Evolutionary conservation across 2,888 invertebrate species (phyloP), one percentile per base, ranked within the genome.

Genomic region (Pomacea canaliculata): DNA sequence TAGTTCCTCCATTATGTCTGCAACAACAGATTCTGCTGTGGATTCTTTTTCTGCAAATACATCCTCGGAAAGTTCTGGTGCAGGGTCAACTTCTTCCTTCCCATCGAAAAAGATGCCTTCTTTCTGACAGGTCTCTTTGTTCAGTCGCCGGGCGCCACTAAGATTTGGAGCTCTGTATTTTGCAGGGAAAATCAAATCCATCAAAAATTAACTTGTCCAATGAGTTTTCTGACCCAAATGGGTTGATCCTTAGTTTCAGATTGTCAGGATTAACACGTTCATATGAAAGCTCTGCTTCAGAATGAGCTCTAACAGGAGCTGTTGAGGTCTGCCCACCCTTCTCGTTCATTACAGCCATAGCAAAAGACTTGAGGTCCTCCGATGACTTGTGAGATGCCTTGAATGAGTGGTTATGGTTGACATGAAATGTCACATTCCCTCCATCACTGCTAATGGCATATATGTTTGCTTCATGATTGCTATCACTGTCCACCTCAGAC

Each of bases 361-460:
- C 93, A 75, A 92, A 92, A 27, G 93, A 92, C 74, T 85, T 86
- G 1, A 88, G 77, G 48, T 88, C 85, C 56, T 88, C 86, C 0
- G 92, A 91, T 72, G 92, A 91, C 23, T 81, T 80, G 67, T 79
- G 77, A 19, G 79, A 79, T 56, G 73, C 56, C 48, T 60, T 73
- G 18, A 66, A 60, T 13, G 66, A 59, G 49, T 71, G 67, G 48
- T 75, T 78, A 18, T 88, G 84, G 85, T 91, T 91, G 80, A 92
- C 89, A 81, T 92, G 92, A 83, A 91, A 92, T 75, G 91, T 90
- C 8, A 96, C 94, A 83, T 95, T 95, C 2, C 96, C 96, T 83
- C 95, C 95, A 51, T 95, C 94, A 68, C 94, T 95, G 86, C 95
- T 95, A 67, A 96, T 95, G 0, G 96, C 96, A 86, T 94, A 95